Conservation (phyloP, 1,140 invertebrate species). For the Pseudomyrmex flavicornis region DNA sequence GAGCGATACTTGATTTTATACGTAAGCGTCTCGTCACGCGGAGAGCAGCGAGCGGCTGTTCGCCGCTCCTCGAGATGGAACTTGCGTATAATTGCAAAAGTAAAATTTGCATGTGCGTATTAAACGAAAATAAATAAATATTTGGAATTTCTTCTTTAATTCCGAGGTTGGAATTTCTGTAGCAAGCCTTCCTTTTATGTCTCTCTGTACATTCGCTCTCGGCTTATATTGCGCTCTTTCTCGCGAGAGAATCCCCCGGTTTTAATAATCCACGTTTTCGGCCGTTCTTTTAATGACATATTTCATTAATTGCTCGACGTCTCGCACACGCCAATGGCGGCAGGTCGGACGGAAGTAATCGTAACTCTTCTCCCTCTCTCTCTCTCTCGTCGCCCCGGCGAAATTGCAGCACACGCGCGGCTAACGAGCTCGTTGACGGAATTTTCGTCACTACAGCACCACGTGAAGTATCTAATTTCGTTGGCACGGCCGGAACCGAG, state of each 20-base stretch:
- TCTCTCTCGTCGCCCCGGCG: conserved; percentile 5
- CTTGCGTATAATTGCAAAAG: background rate
- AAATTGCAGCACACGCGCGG: conserved; percentile 19
- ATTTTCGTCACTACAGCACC: conserved; percentile 32
- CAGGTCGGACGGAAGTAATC: conserved; percentile 39
- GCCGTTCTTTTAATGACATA: conserved; percentile 36
- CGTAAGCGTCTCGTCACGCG: no score
- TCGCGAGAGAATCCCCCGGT: conserved; percentile 2
- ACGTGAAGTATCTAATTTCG: conserved; percentile 14
- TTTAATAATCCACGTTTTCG: conserved; percentile 49
- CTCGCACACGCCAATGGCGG: conserved; percentile 37
- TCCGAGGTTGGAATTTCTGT: background rate
- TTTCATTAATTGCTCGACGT: conserved; percentile 56
- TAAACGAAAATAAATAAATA: background rate
- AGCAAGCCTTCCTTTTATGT: background rate
- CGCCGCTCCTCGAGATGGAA: background rate
- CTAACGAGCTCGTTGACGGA: conserved; percentile 46
- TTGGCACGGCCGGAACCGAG: background rate
- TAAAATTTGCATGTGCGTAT: background rate
- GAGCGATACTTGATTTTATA: background rate
- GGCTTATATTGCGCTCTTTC: background rate
- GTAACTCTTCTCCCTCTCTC: conserved; percentile 1
- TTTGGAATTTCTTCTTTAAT: background rate
- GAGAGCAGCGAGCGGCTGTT: no score
- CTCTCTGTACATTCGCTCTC: background rate